Conservation (phyloP, 2,113 vertebrate species). For the Enhydra lutris region DNA sequence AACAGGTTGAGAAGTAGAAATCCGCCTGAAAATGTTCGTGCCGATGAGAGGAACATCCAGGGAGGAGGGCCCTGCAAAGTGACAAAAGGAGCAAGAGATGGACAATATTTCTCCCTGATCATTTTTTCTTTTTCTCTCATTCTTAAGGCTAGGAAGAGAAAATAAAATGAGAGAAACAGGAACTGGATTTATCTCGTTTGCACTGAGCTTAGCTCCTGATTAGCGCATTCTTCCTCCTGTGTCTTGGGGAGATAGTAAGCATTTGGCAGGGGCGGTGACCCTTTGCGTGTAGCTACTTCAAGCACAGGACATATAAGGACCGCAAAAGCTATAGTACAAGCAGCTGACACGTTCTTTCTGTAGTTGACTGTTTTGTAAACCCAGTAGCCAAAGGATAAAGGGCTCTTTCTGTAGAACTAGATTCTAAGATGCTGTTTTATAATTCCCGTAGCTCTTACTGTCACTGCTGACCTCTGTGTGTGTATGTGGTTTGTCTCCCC, state of each 20-base stretch:
- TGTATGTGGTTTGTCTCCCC: neutral
- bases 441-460: neutral
- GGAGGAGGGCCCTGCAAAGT: neutral
- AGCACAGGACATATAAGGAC: neutral
- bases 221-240: neutral
- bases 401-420: neutral
- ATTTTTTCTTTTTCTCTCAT: neutral
- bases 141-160: neutral
- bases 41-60: neutral
- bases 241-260: neutral
- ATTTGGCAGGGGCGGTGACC: neutral
- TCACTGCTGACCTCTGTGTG: neutral
- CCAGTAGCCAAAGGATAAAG: neutral
- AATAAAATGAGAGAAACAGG: neutral
- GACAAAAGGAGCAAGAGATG: neutral
- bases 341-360: neutral
- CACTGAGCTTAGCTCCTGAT: neutral
- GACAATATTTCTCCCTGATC: neutral
- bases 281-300: neutral
- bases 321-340: neutral
- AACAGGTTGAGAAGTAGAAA: neutral
- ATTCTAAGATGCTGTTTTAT: neutral
- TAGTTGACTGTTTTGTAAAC: neutral
- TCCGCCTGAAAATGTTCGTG: neutral
- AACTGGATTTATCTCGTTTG: neutral